Base-by-base conservation (phyloP, 2,888 invertebrate genomes). In the Neoaliturus tenellus region DNA sequence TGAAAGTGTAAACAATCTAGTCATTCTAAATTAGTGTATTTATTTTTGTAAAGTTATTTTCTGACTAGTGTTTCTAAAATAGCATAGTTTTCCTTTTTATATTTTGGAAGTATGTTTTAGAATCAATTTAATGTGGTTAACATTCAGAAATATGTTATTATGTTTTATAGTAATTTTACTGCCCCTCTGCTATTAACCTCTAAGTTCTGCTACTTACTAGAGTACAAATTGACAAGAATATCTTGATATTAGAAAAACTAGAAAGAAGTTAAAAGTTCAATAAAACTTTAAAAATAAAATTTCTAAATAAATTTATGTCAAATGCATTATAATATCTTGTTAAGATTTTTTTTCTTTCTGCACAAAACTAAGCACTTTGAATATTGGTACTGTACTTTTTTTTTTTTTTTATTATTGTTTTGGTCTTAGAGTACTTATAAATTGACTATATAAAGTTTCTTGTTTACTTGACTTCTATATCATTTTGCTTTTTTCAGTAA, bases 1-100 rank as follows among this genome's bases (percentile, higher is more conserved):
- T 17, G 20, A 39, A 39, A 71, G 71, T n/a, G n/a, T 28, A 23
- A 35, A 4, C 8, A n/a, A 39, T 71, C 71, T 71, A 71, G 71
- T 71, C 71, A 71, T 71, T 71, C 41, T 71, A 71, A 71, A 62
- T 62, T 62, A 39, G 71, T 71, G 23, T 35, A 71, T 39, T 31
- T 67, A 71, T 39, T 39, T 71, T 35, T 71, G 28, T 35, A 8
- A 28, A n/a, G n/a, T 62, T 62, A 14, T 25, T 62, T 62, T 20
- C 41, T 75, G 75, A 75, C 17, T 75, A 75, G 75, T 75, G 75
- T 75, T 75, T 75, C 75, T 75, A 48, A 75, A 75, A 75, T 75
- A 41, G 28, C 28, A 41, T 48, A 75, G 75, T 44, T 75, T 75
- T 23, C 20, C 23, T 67, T 33, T 23, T 8, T 33, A n/a, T 33